Percentiles rank a stretch among this genome's conserved stretches.
Conservation (phyloP, 2,113 vertebrate genomes). For the Anguilla rostrata region DNA sequence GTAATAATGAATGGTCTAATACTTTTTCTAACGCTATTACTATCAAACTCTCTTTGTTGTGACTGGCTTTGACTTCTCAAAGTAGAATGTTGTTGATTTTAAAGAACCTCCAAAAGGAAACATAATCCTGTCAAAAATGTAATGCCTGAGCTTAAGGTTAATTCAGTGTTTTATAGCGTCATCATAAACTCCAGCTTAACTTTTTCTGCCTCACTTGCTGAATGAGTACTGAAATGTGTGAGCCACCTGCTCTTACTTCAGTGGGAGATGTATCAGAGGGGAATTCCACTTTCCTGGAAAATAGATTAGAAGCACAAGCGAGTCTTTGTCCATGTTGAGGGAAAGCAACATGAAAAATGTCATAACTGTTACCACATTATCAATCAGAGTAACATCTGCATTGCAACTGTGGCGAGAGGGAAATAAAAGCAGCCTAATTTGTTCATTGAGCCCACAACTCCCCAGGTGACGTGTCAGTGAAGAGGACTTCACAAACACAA, state of each 20-base stretch:
- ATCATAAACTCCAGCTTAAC: background rate
- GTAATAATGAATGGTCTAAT: background rate
- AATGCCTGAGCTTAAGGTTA: background rate
- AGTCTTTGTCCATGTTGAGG: background rate
- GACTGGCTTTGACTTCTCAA: background rate
- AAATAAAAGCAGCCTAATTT: background rate
- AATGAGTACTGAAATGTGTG: background rate
- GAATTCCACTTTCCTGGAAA: background rate
- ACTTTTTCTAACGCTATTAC: background rate
- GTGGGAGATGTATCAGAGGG: background rate
- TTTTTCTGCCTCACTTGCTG: background rate
- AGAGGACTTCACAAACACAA: background rate
- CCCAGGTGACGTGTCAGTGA: background rate
- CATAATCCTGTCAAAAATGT: background rate
- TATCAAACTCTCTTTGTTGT: background rate
- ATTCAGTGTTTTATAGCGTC: background rate
- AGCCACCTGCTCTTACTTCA: background rate
- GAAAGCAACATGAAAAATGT: slow-evolving; percentile 1
- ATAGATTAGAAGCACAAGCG: background rate
- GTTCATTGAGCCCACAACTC: background rate
- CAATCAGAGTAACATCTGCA: background rate
- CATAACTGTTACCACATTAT: background rate
- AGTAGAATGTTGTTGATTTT: background rate
- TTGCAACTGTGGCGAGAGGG: background rate
- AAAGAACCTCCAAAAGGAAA: background rate